These are phyloP conservation scores for Oxyruncus cristatus DNA, from an alignment of 2,113 vertebrate species.

Conservation along the genomic window DNA sequence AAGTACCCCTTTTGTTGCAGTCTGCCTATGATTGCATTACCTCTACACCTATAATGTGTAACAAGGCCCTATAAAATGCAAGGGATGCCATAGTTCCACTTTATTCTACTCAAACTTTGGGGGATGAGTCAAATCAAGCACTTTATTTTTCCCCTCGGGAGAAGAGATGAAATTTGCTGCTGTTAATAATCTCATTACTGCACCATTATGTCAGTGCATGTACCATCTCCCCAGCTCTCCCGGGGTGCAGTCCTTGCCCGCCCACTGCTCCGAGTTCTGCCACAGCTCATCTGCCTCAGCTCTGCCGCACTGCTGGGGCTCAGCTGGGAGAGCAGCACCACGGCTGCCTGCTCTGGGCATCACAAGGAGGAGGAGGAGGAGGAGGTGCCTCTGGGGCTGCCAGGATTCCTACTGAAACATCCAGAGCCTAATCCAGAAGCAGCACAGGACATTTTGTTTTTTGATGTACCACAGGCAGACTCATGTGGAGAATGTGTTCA, in stretches of 20 bases:
- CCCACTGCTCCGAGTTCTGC: background rate
- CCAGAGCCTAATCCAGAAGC: background rate
- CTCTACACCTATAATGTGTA: background rate
- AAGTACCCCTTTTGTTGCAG: background rate
- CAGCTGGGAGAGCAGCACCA: background rate
- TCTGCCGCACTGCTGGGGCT: background rate
- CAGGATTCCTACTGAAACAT: background rate
- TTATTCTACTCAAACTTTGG: background rate
- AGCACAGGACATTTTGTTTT: background rate
- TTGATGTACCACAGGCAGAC: background rate
- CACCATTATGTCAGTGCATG: background rate
- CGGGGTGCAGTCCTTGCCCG: background rate
- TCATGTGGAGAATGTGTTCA: background rate
- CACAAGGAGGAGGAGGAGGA: background rate
- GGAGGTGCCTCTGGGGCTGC: background rate
- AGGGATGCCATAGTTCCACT: background rate
- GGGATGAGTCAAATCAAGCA: background rate
- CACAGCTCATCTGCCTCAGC: conserved; percentile 27
- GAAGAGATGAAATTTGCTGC: background rate
- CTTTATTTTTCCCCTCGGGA: background rate
- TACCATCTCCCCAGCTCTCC: conserved; percentile 13
- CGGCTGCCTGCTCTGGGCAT: background rate
- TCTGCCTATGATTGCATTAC: background rate
- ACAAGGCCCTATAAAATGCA: background rate
- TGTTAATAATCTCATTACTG: conserved; percentile 21